Base-by-base conservation (phyloP, 2,113 vertebrate species). In the Anoura caudifer region DNA sequence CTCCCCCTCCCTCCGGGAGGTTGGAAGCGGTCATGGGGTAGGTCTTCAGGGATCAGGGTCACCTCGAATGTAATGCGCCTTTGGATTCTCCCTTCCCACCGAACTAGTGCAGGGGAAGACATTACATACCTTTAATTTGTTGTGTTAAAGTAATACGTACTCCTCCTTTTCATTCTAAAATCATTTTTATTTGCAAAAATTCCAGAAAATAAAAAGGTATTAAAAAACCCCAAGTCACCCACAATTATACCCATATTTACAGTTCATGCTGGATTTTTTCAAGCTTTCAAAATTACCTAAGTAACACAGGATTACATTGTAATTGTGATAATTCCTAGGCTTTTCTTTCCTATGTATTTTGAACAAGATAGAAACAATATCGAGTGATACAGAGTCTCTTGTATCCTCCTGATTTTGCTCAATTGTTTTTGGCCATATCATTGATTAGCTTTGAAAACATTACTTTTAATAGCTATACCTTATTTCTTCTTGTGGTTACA, bases 41-140 rank as follows among this genome's bases (percentile, higher is more conserved):
- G 16, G 33, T 33, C 63, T 56, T 91, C 41, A 36, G 38, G 65
- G 28, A 9, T 43, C 61, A 76, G 43, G 41, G 76, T 83, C 54
- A n/a, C 65, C n/a, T 20, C 0, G 1, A 75, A 28, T 17, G 16
- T 4, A 7, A 17, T 0, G 1, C 1, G 7, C 11, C 38, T n/a
- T 28, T 26, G 38, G 20, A 31, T 33, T 43, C 20, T 72, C 17
- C 19, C 4, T 52, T 20, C 7, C 1, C 22, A 12, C 43, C 77
- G 45, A 63, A 22, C 52, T 7, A 4, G 5, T 54, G 1, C 12
- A 7, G 24, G 17, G 31, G 6, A 15, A 26, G 33, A 2, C 47
- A 24, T 77, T 31, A 79, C 5, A 1, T 28, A 47, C 5, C 24
- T 26, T 80, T n/a, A 63, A 72, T 41, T 90, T 65, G 28, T 79